Evolutionary conservation across 2,888 invertebrate species (phyloP).

Genomic region (Epinotia brunnichana): DNA sequence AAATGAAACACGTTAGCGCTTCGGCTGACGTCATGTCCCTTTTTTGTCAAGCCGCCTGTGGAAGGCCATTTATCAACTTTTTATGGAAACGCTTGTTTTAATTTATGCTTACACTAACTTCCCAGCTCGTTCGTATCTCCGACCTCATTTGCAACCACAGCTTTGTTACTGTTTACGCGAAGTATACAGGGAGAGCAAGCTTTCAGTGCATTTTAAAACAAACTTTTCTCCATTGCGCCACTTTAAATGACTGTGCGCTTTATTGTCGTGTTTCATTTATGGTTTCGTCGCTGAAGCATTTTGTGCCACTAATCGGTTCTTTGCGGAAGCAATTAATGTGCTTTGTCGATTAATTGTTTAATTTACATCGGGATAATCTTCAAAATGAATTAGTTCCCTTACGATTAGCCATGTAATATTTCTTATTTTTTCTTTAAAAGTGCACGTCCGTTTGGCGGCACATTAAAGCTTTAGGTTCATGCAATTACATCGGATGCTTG

Average conservation of each 20-base stretch:
- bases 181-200: constrained; percentile 56
- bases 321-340: constrained; percentile 19
- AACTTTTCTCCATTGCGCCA: constrained; percentile 49
- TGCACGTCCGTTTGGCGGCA: constrained; percentile 64
- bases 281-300: constrained; percentile 23
- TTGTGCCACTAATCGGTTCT: constrained; percentile 24
- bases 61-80: constrained; percentile 82
- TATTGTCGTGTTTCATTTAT: constrained; percentile 38
- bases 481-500: constrained; percentile 77
- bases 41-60: constrained; percentile 78
- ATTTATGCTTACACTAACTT: constrained; percentile 81
- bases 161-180: constrained; percentile 69
- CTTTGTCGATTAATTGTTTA: constrained; percentile 17
- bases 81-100: constrained; percentile 81
- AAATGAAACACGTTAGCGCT: constrained; percentile 81
- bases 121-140: constrained; percentile 73
- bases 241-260: constrained; percentile 55
- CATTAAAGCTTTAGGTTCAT: constrained; percentile 64
- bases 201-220: constrained; percentile 61
- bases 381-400: constrained; percentile 17
- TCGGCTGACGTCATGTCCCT: constrained; percentile 74
- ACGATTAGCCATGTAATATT: neutral
- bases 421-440: constrained; percentile 41
- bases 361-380: constrained; percentile 11
- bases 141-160: constrained; percentile 76